phyloP scores from a whole-genome alignment of 2,113 vertebrate genomes.

The Camelus bactrianus region DNA sequence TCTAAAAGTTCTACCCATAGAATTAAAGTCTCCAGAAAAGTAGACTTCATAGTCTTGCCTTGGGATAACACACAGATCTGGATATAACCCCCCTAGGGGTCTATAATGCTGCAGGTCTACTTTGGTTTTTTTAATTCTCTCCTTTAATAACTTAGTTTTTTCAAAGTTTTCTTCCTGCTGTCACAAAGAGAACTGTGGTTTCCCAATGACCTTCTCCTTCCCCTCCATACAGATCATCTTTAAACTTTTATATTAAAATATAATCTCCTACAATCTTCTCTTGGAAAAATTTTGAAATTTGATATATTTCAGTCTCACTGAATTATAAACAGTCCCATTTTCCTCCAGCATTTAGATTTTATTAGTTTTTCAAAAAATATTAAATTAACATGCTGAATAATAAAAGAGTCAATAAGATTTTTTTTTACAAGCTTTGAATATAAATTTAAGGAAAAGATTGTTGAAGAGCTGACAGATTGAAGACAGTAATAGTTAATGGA shows the following conservation, averaged over 20 bases:
- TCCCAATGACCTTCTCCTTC: conserved; percentile 13
- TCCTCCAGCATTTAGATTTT: conserved; percentile 60
- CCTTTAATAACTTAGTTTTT: not conserved
- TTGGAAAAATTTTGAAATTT: conserved; percentile 45
- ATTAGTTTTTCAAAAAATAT: conserved; percentile 72
- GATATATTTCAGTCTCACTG: conserved; percentile 32
- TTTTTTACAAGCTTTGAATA: conserved; percentile 68
- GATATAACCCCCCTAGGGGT: not conserved
- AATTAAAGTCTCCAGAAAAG: not conserved
- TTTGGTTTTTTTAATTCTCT: not conserved
- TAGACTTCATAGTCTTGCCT: not conserved
- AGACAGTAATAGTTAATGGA: conserved; percentile 60
- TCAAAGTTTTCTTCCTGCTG: not conserved
- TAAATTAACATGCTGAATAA: conserved; percentile 79
- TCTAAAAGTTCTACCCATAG: not conserved
- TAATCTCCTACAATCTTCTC: not conserved
- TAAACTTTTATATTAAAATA: conserved; percentile 66
- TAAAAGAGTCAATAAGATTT: conserved; percentile 69
- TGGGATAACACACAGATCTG: not conserved
- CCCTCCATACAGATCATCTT: not conserved
- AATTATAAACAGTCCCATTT: conserved; percentile 62
- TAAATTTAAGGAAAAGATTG: conserved; percentile 56
- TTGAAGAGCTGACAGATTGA: conserved; percentile 61
- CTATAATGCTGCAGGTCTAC: not conserved
- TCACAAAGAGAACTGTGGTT: not conserved